Evolutionary conservation across 2,797 vertebrate species (phyloP).

Genomic region (Strix occidentalis): DNA sequence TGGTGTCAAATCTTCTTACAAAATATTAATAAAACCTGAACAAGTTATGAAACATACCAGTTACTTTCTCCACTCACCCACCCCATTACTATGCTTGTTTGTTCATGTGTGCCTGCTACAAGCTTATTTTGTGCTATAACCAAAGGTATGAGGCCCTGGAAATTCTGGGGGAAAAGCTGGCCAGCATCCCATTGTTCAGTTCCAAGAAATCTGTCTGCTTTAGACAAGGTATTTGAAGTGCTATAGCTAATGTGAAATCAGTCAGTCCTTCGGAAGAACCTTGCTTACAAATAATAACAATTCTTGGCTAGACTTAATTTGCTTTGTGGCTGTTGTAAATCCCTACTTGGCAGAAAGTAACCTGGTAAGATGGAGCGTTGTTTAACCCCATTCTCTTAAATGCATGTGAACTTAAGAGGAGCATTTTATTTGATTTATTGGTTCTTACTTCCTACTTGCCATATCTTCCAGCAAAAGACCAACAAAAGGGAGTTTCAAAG

Average conservation of each 20-base stretch:
- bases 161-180: background rate
- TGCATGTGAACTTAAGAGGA: background rate
- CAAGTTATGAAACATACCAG: background rate
- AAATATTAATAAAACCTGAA: background rate
- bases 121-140: background rate
- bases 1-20: background rate
- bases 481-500: background rate
- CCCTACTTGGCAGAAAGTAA: background rate
- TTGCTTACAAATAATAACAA: background rate
- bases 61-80: rapidly evolving
- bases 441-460: background rate
- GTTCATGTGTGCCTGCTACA: background rate
- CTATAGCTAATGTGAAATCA: background rate
- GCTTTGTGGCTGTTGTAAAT: background rate
- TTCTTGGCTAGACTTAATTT: background rate
- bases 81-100: background rate
- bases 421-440: background rate
- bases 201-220: background rate
- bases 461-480: background rate
- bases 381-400: background rate
- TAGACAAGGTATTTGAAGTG: background rate
- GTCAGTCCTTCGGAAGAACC: background rate
- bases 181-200: background rate
- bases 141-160: background rate
- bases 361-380: background rate